A percentile compares a stretch with the other conserved stretches of the same genome.
Conservation (phyloP, 1,140 invertebrate species). For the Trachymyrmex septentrionalis region DNA sequence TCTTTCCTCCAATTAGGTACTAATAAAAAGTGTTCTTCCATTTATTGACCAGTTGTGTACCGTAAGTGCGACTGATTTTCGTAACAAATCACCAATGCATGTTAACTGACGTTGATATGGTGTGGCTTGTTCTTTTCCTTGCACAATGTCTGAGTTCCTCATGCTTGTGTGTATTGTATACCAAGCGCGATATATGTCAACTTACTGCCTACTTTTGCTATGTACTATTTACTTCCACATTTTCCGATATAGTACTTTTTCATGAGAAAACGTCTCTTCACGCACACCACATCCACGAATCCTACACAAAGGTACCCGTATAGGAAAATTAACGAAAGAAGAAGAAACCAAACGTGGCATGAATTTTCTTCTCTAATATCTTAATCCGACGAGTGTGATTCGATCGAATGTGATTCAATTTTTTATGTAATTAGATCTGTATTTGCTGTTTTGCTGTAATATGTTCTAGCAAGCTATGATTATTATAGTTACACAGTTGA, state of each 20-base stretch:
- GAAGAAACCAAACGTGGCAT: constrained; percentile 16
- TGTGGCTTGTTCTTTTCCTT: constrained; percentile 77
- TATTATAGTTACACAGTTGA: constrained; percentile 45
- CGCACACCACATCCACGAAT: constrained; percentile 56
- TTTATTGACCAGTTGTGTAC: constrained; percentile 63
- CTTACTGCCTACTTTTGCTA: constrained; percentile 84
- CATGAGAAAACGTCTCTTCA: constrained; percentile 43
- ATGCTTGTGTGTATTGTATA: constrained; percentile 74
- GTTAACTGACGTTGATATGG: constrained; percentile 72
- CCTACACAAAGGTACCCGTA: constrained; percentile 52
- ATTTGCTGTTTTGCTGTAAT: constrained; percentile 58
- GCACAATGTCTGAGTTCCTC: constrained; percentile 72
- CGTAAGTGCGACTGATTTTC: constrained; percentile 64
- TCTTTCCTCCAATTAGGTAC: constrained; percentile 74
- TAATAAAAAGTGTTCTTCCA: constrained; percentile 46
- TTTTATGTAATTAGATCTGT: constrained; percentile 52
- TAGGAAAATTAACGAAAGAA: not conserved
- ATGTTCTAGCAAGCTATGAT: constrained; percentile 44
- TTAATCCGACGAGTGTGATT: constrained; percentile 12
- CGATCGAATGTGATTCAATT: constrained; percentile 14
- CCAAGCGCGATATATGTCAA: constrained; percentile 76
- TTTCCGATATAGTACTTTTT: constrained; percentile 64
- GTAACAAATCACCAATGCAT: constrained; percentile 70
- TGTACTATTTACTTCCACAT: constrained; percentile 75
- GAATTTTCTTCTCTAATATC: constrained; percentile 44